Base-by-base conservation (phyloP, 2,888 invertebrate genomes). In the Cryptus armator region DNA sequence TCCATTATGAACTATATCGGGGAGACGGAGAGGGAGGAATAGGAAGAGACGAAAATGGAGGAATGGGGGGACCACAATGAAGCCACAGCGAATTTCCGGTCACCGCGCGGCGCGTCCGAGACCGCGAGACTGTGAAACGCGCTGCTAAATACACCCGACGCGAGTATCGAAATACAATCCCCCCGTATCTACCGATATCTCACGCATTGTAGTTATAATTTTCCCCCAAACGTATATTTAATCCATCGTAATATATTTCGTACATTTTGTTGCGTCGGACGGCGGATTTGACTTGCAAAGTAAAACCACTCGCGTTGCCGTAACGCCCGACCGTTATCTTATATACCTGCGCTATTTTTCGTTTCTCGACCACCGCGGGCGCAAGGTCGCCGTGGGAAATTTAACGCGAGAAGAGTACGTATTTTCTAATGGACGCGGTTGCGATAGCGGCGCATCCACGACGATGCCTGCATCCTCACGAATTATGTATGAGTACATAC, bases 71-170 rank as follows among this genome's bases (percentile, higher is more conserved):
- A 75, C 81, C 81, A 81, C 84, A 78, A 85, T 84, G 74, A 81
- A 74, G 81, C 84, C 78, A 56, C 78, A 81, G 74, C 81, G 78
- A 79, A 85, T 85, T 81, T 81, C 84, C 84, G 81, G 74, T 81
- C 81, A 70, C 48, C 44, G 81, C 32, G 53, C 62, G 71, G 16
- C 67, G 78, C 67, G 56, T 46, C 66, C 84, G 78, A 68, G 74
- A 78, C 68, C 81, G 74, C 81, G 81, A 74, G 78, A 78, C 84
- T 70, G 78, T 68, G 53, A 78, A 81, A 85, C 81, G 78, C 74
- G 68, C 68, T 68, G 68, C 68, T 68, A 66, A 75, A 79, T 66
- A 85, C 81, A 78, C 78, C 74, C 62, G 37, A 37, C 37, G 66
- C 77, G 64, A 24, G 12, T 14, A 37, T 46, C 59, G 32, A 14